Conservation (phyloP, 2,113 vertebrate genomes). For the Uropsilus gracilis region DNA sequence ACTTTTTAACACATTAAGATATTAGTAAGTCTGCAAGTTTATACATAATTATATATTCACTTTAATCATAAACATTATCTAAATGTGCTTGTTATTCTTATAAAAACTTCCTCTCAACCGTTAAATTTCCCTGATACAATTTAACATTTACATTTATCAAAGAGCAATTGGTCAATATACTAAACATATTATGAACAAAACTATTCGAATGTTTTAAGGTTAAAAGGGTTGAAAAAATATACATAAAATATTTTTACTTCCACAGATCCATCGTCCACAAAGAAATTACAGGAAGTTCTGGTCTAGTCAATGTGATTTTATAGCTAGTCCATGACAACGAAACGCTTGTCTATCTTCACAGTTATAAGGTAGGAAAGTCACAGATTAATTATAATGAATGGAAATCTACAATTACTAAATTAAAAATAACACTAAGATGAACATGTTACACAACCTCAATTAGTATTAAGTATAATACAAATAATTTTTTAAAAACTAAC, state of each 20-base stretch:
- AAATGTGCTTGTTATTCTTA: conserved; percentile 62
- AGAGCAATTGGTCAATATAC: not conserved
- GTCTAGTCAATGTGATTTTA: conserved; percentile 59
- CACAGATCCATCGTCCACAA: conserved; percentile 33
- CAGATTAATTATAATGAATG: conserved; percentile 21
- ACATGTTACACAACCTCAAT: conserved; percentile 28
- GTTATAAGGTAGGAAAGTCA: conserved; percentile 39
- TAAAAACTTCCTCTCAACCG: conserved; percentile 62
- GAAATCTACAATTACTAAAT: conserved; percentile 31
- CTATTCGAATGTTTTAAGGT: conserved; percentile 56
- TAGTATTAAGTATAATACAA: conserved; percentile 27
- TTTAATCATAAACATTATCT: conserved; percentile 64
- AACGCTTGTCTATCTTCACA: conserved; percentile 51
- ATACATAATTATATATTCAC: conserved; percentile 45
- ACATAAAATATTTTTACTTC: conserved; percentile 32
- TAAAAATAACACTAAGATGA: conserved; percentile 38
- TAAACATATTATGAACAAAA: conserved; percentile 67
- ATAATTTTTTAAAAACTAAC: conserved; percentile 43
- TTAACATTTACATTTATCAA: conserved; percentile 72
- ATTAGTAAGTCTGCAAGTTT: conserved; percentile 57
- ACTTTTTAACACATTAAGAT: conserved; percentile 67
- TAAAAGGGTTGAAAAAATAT: conserved; percentile 43
- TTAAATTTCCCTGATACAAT: conserved; percentile 59
- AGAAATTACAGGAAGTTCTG: conserved; percentile 37
- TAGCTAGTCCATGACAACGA: conserved; percentile 35